These are phyloP conservation scores for Leptopilina clavipes DNA, from an alignment of 1,140 invertebrate genomes.

Conservation along the genomic window DNA sequence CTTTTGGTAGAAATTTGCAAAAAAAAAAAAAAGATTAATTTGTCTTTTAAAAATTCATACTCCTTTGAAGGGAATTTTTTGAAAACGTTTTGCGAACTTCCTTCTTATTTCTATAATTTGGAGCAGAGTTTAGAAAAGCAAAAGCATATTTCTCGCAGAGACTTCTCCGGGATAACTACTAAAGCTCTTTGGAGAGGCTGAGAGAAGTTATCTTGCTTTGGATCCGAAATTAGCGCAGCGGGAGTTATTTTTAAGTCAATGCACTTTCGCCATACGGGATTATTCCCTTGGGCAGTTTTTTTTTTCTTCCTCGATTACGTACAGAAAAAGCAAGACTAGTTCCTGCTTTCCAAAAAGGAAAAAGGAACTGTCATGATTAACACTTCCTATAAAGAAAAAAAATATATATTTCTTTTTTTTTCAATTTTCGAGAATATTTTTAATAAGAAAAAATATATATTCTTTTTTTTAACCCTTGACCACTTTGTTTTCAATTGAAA, in stretches of 20 bases:
- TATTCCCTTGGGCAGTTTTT: slow-evolving; percentile 44
- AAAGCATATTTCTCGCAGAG: slow-evolving; percentile 52
- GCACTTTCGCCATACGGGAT: slow-evolving; percentile 58
- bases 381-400: slow-evolving; percentile 3
- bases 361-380: slow-evolving; percentile 9
- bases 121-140: slow-evolving; percentile 30
- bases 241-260: slow-evolving; percentile 60
- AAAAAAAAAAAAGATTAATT: no score
- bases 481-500: no score
- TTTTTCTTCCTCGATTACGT: slow-evolving; percentile 34
- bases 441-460: background rate
- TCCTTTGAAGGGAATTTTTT: no score
- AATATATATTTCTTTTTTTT: background rate
- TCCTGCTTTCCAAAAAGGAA: background rate
- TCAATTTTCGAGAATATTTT: background rate
- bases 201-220: slow-evolving; percentile 57
- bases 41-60: no score
- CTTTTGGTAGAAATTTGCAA: no score
- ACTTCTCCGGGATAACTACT: slow-evolving; percentile 56
- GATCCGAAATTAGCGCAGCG: slow-evolving; percentile 58
- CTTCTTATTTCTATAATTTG: background rate
- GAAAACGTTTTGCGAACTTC: no score
- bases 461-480: no score
- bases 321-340: slow-evolving; percentile 13
- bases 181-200: slow-evolving; percentile 58